Conservation (phyloP, 2,797 vertebrate genomes). For the Spea hammondii region DNA sequence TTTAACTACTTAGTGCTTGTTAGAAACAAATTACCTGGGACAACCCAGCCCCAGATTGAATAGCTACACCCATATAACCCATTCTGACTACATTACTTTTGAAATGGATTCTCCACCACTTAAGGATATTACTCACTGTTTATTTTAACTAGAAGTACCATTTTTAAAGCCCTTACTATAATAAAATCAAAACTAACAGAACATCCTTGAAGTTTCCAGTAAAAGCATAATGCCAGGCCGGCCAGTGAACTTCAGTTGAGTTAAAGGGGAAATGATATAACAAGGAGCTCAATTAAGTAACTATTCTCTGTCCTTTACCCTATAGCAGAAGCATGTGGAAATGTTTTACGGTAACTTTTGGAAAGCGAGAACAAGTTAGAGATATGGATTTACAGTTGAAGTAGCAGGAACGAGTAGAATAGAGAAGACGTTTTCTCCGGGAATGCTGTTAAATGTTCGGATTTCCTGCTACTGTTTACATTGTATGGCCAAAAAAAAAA, state of each 20-base stretch:
- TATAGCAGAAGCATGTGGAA: constrained; percentile 36
- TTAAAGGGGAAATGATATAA: constrained; percentile 55
- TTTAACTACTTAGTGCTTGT: too few relatives aligned
- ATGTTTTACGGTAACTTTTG: constrained; percentile 51
- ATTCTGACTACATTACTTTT: too few relatives aligned
- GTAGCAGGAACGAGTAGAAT: background rate
- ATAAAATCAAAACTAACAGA: constrained; percentile 28
- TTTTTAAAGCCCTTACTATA: background rate
- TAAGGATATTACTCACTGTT: background rate
- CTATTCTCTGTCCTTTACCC: constrained; percentile 25
- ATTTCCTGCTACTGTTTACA: constrained; percentile 65
- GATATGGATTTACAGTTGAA: constrained; percentile 51
- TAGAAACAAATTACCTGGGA: too few relatives aligned
- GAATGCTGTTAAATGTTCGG: constrained; percentile 57
- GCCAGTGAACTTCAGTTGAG: constrained; percentile 67
- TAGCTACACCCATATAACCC: too few relatives aligned
- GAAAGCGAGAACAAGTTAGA: constrained; percentile 56
- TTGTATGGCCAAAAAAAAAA: constrained; percentile 55
- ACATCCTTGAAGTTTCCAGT: constrained; percentile 67
- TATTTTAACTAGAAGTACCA: background rate
- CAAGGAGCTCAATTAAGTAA: constrained; percentile 55
- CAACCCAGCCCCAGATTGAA: too few relatives aligned
- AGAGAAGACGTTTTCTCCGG: constrained; percentile 52
- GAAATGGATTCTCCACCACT: too few relatives aligned
- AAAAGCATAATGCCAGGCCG: constrained; percentile 52